Conservation (phyloP, 2,888 invertebrate species). For the Acleris cristana region DNA sequence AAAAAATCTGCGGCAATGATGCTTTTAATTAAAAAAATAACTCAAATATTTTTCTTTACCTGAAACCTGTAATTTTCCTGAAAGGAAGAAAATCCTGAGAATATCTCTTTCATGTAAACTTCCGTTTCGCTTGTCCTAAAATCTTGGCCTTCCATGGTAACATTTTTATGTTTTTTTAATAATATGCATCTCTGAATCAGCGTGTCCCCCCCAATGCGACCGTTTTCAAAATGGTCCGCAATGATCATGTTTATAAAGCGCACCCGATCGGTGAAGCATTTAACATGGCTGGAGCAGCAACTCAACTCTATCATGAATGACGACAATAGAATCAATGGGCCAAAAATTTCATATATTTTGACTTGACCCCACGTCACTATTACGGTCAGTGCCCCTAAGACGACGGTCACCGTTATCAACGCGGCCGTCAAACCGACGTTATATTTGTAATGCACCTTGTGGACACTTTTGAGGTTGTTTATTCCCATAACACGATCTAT, state of each 20-base stretch:
- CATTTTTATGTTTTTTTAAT: not conserved
- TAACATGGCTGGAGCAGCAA: conserved; percentile 26
- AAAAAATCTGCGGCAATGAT: no score
- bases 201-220: not conserved
- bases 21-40: no score
- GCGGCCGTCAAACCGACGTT: not conserved
- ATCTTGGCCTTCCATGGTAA: conserved; percentile 8
- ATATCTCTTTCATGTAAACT: conserved; percentile 23
- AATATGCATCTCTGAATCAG: not conserved
- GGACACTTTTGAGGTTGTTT: not conserved
- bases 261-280: conserved; percentile 30
- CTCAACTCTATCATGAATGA: conserved; percentile 5
- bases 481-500: conserved; percentile 17
- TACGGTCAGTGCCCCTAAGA: not conserved
- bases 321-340: not conserved
- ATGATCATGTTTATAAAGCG: conserved; percentile 25
- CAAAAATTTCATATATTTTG: conserved; percentile 6
- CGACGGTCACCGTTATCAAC: not conserved
- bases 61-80: conserved; percentile 27
- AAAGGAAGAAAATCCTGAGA: conserved; percentile 26
- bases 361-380: not conserved
- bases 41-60: conserved; percentile 5
- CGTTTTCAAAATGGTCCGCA: conserved; percentile 2
- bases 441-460: not conserved
- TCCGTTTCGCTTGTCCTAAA: conserved; percentile 13